Conservation (phyloP, 1,140 invertebrate species). For the Trialeurodes vaporariorum region DNA sequence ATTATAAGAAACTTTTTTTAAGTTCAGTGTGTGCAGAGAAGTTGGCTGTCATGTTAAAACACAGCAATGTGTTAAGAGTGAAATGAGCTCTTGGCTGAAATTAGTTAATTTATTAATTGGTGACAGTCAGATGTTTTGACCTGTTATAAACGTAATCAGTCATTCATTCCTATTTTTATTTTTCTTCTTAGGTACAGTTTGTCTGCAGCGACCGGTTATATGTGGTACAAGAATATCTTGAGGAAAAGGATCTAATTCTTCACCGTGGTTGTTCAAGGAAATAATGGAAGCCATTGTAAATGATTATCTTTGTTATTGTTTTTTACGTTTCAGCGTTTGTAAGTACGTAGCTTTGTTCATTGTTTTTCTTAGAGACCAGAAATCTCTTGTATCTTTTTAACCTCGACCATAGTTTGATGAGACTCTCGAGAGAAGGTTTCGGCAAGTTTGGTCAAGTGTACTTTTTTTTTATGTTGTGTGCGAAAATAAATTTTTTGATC, state of each 20-base stretch:
- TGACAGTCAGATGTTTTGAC: background rate
- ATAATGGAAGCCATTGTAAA: background rate
- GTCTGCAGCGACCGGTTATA: slow-evolving; percentile 20
- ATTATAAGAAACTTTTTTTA: no score
- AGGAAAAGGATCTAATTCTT: no score
- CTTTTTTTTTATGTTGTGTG: no score
- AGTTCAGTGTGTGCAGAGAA: no score
- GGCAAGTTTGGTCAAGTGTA: no score
- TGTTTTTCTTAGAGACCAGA: no score
- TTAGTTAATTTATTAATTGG: background rate
- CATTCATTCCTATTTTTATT: slow-evolving; percentile 7
- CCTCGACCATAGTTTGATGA: no score
- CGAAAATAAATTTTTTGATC: no score
- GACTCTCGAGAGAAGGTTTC: no score
- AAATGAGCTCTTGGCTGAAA: background rate
- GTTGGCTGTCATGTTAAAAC: no score
- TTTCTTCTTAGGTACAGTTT: slow-evolving; percentile 24
- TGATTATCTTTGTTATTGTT: background rate
- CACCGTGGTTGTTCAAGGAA: background rate
- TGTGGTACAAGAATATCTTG: slow-evolving; percentile 25
- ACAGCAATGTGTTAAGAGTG: background rate
- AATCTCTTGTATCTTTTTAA: no score
- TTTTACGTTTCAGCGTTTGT: background rate
- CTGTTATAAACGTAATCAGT: background rate
- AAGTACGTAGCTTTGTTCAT: no score